Evolutionary conservation across 2,113 vertebrate species (phyloP).

Genomic region (Raja brachyura): DNA sequence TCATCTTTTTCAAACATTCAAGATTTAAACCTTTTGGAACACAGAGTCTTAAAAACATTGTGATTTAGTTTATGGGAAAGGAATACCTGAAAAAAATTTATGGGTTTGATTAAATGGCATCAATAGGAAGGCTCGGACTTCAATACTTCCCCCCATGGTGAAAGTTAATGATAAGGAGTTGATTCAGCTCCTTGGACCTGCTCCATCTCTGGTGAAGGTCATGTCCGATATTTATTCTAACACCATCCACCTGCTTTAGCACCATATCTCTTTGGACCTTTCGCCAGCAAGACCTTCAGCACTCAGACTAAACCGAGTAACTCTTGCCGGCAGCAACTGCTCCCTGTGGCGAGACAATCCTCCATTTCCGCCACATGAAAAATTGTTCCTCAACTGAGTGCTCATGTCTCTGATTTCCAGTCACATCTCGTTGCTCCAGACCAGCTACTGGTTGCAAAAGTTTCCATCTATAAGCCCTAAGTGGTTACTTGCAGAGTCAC

Average conservation of each 20-base stretch:
- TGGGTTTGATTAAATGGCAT: background rate
- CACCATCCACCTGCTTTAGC: background rate
- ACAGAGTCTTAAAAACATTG: background rate
- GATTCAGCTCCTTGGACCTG: too few relatives aligned
- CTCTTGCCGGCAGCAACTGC: too few relatives aligned
- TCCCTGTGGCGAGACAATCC: too few relatives aligned
- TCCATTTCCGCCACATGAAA: too few relatives aligned
- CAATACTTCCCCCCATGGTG: background rate
- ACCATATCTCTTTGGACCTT: background rate
- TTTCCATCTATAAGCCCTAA: background rate
- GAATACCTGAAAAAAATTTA: background rate
- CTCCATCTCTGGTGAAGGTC: background rate
- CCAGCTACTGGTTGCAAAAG: background rate
- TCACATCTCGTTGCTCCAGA: too few relatives aligned
- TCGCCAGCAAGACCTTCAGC: too few relatives aligned
- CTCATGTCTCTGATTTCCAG: too few relatives aligned
- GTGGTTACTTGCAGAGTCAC: background rate
- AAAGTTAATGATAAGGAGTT: background rate
- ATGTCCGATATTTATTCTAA: background rate
- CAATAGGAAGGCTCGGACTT: background rate
- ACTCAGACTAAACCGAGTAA: too few relatives aligned
- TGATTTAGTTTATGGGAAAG: background rate
- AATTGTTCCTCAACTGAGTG: too few relatives aligned
- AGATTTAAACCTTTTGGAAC: background rate
- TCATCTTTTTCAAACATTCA: background rate